A percentile compares a stretch with the other conserved stretches of the same genome.
Evolutionary conservation across 2,888 invertebrate genomes (phyloP).

Genomic region (Polyploca ridens): DNA sequence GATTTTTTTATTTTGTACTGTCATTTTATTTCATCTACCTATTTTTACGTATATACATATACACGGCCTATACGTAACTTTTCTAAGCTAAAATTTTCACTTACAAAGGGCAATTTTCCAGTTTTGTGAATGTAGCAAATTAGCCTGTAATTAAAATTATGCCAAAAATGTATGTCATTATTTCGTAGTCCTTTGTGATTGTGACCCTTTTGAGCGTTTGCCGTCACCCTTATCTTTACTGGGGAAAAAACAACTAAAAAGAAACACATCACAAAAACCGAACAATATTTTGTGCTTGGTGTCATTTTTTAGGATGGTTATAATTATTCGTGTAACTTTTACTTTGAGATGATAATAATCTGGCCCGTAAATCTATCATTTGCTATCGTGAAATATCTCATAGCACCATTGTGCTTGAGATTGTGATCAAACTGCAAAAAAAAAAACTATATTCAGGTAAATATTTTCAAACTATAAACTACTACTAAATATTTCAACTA

Average conservation of each 20-base stretch:
- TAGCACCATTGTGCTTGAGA: too few relatives aligned
- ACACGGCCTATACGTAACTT: constrained; percentile 34
- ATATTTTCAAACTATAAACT: too few relatives aligned
- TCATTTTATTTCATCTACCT: not conserved
- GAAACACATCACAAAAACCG: constrained; percentile 57
- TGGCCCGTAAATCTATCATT: too few relatives aligned
- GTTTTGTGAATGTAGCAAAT: constrained; percentile 67
- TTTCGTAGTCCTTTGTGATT: constrained; percentile 67
- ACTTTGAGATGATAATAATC: too few relatives aligned
- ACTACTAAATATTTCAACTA: too few relatives aligned
- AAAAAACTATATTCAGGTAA: too few relatives aligned
- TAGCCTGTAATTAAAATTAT: constrained; percentile 78
- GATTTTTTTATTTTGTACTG: not conserved
- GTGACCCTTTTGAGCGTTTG: constrained; percentile 60
- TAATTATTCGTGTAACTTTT: too few relatives aligned
- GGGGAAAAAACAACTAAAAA: constrained; percentile 51
- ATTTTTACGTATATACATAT: constrained; percentile 14
- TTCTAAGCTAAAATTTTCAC: constrained; percentile 41
- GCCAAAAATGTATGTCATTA: constrained; percentile 72
- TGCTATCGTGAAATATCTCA: too few relatives aligned
- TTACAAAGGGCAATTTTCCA: constrained; percentile 59
- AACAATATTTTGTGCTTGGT: constrained; percentile 46
- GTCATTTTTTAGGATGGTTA: too few relatives aligned
- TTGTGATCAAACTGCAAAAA: too few relatives aligned
- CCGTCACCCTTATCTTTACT: constrained; percentile 56